Base-by-base conservation (phyloP, 53 echinoderm and acorn worm species). In the Echinarachnius parma region DNA sequence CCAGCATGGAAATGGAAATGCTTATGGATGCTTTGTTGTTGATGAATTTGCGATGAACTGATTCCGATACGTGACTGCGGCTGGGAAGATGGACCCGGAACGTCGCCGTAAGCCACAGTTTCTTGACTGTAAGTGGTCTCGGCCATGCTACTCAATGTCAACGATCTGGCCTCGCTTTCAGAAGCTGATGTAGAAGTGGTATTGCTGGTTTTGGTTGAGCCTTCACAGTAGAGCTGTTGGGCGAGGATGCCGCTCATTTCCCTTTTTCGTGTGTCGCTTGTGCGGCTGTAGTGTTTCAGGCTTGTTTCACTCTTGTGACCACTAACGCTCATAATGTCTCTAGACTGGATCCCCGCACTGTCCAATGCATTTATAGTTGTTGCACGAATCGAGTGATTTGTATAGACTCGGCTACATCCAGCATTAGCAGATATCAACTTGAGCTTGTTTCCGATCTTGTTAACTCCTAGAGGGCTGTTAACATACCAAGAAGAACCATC, bases 381-480 rank as follows among this genome's bases (percentile, higher is more conserved):
- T 11, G 82, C 82, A 62, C 82, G 49, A 50, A 82, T 19, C 35
- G 62, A 49, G 64, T 79, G 75, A 31, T 85, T 86, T 7, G 82
- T 87, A 60, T 87, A 83, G n/a, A 65, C 16, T 55, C 79, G 68
- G 37, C 64, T 62, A 64, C 83, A 87, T 29, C 79, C 83, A 67
- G 83, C 83, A 46, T 83, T 88, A 46, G 64, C 3, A 39, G 75
- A 75, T 48, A 83, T 83, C 13, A 42, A 36, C 46, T 76, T 88
- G 24, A 79, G 56, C 52, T 75, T 79, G 59, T 84, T 78, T 53
- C 75, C 76, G 47, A 88, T 26, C 3, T 85, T 89, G 55, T 74
- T 81, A 21, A 85, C 46, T n/a, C 90, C 85, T n/a, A 86, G 63
- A 14, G 78, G 78, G 30, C 82, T 77, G 46, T 81, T 89, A 4